A percentile compares a stretch with the other conserved stretches of the same genome.
phyloP scores from a whole-genome alignment of 1,140 invertebrate species.

The Drosophila pruinosa region DNA sequence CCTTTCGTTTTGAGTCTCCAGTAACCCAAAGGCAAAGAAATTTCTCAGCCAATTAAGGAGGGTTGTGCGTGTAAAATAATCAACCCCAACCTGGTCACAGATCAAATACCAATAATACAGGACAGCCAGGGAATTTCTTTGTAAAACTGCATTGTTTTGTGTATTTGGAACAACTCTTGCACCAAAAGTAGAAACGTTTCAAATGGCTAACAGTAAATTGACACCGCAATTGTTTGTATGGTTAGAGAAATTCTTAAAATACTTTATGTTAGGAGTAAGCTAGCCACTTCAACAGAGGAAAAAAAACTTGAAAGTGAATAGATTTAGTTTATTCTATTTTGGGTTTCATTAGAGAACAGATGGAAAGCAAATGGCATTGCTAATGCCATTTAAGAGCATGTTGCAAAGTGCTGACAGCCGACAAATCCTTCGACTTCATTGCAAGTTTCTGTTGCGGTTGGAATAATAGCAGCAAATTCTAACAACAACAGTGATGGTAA shows the following conservation, averaged over 20 bases:
- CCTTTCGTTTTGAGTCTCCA: constrained; percentile 2
- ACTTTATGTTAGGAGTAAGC: background rate
- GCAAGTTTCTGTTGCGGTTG: background rate
- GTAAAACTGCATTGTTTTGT: background rate
- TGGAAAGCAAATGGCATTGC: background rate
- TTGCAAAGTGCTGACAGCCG: constrained; percentile 9
- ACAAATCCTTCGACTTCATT: background rate
- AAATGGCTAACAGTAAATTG: background rate
- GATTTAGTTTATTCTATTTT: background rate
- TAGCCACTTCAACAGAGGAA: background rate
- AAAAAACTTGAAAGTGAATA: background rate
- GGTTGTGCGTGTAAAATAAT: constrained; percentile 7
- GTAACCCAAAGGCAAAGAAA: background rate
- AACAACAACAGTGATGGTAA: constrained; percentile 3
- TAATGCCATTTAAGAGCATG: background rate
- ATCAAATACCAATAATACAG: background rate
- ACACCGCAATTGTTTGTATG: background rate
- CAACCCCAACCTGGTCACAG: background rate
- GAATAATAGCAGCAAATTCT: background rate
- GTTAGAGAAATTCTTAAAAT: background rate
- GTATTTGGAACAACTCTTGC: background rate
- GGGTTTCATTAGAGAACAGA: background rate
- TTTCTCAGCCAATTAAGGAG: constrained; percentile 22
- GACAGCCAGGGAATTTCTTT: background rate
- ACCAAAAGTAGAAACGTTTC: background rate